A percentile compares a stretch with the other conserved stretches of the same genome.
These are phyloP conservation scores for Sparidentex hasta DNA, from an alignment of 2,797 vertebrate genomes.

Conservation along the genomic window DNA sequence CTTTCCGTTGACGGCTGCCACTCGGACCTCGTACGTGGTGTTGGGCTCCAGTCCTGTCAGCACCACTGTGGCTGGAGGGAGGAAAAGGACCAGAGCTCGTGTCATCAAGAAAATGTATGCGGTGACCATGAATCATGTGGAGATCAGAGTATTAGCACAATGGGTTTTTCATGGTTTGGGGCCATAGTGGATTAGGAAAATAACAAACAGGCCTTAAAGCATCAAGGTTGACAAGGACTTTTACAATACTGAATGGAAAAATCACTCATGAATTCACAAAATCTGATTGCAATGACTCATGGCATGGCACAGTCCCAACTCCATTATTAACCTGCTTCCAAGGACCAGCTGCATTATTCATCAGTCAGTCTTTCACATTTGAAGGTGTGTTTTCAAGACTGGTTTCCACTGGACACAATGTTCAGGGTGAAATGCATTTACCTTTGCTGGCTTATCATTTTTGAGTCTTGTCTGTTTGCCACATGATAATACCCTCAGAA, in stretches of 20 bases:
- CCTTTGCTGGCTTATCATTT: background rate
- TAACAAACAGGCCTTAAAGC: background rate
- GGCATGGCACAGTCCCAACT: background rate
- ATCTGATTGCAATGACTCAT: background rate
- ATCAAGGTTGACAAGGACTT: background rate
- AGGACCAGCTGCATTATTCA: background rate
- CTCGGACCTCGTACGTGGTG: constrained; percentile 95
- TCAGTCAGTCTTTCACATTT: background rate
- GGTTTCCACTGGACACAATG: too few species aligned
- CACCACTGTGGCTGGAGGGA: constrained; percentile 89
- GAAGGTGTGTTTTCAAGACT: background rate
- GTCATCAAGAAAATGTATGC: constrained; percentile 3
- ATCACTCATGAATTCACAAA: constrained; percentile 1
- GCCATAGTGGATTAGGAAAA: background rate
- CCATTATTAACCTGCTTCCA: background rate
- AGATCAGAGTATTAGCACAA: background rate
- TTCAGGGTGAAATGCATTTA: background rate
- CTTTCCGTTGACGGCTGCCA: constrained; percentile 97
- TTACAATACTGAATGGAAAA: background rate
- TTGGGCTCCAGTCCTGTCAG: constrained; percentile 96
- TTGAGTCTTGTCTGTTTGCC: too few species aligned
- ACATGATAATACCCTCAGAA: background rate
- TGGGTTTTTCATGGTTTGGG: background rate
- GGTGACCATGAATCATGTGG: background rate
- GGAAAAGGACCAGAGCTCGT: constrained; percentile 27